Percentiles rank a stretch among this genome's conserved stretches.
These are phyloP conservation scores for Trematomus loennbergii DNA, from an alignment of 2,113 vertebrate species.

Conservation along the genomic window DNA sequence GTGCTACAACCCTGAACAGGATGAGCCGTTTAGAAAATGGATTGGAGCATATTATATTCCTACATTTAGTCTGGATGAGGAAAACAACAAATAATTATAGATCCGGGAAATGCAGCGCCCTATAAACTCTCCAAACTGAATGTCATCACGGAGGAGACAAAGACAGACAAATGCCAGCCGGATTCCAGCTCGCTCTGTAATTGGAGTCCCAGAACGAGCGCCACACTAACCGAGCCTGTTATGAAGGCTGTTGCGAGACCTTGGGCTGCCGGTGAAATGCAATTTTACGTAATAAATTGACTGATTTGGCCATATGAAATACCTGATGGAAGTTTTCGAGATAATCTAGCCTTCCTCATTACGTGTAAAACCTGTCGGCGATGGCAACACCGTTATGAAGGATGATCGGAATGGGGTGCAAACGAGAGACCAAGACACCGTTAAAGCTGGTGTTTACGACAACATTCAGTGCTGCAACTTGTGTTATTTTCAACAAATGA, in stretches of 20 bases:
- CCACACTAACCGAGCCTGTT: conserved; percentile 49
- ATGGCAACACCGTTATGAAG: conserved; percentile 12
- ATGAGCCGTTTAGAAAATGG: conserved; percentile 34
- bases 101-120: conserved; percentile 33
- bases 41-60: conserved; percentile 36
- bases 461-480: not conserved
- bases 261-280: conserved; percentile 55
- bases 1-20: conserved; percentile 35
- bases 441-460: not conserved
- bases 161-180: conserved; percentile 66
- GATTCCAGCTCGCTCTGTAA: conserved; percentile 71
- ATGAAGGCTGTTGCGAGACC: conserved; percentile 51
- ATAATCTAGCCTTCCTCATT: conserved; percentile 52
- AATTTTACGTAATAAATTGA: conserved; percentile 62
- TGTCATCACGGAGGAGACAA: conserved; percentile 58
- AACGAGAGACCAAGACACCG: not conserved
- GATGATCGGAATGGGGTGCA: not conserved
- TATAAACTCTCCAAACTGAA: conserved; percentile 58
- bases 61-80: conserved; percentile 41
- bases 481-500: not conserved
- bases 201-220: conserved; percentile 72
- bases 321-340: conserved; percentile 47
- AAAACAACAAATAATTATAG: conserved; percentile 51
- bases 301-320: conserved; percentile 52
- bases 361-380: conserved; percentile 14